Evolutionary conservation across 2,113 vertebrate species (phyloP), one percentile per base, ranked within the genome.

Genomic region (Ageneiosus marmoratus): DNA sequence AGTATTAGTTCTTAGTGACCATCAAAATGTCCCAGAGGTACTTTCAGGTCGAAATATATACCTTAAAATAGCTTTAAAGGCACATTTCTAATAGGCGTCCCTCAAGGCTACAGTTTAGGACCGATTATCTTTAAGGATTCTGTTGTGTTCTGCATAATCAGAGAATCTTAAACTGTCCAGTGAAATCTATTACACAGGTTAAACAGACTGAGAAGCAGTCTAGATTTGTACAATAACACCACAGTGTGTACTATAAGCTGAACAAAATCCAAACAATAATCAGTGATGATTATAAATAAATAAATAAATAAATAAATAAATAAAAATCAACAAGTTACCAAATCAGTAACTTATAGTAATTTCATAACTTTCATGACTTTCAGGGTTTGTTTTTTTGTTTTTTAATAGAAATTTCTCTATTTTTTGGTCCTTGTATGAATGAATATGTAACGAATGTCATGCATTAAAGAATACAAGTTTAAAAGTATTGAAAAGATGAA

Each of bases 401-500:
- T 55, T n/a, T 41, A 18, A 10, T 65, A 46, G 37, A 41, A 41
- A 41, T 24, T 10, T 79, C 15, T 65, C 5, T 41, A 5, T n/a
- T 70, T 5, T 70, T 10, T 65, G 29, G 62, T 65, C 32, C 6
- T 37, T 37, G 34, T 37, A 34, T 37, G 62, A 62, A 34, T 37
- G 62, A 62, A 29, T 29, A 62, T 6, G 27, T 29, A 37, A 65
- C 16, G 2, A 15, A 20, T 65, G 20, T 37, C 63, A 34, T 20
- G 32, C 18, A 44, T 48, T 50, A 67, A 56, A 44, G 27, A 79
- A 79, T 65, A 6, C 18, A 18, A 62, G n/a, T 63, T 84, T 87
- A 85, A 75, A 56, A 63, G 81, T 76, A 32, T 77, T 46, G 22
- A 65, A 77, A n/a, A n/a, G n/a, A n/a, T n/a, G n/a, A n/a, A n/a